These are phyloP conservation scores for Lutraria rhynchaena DNA, from an alignment of 1,140 invertebrate genomes.

Conservation along the genomic window DNA sequence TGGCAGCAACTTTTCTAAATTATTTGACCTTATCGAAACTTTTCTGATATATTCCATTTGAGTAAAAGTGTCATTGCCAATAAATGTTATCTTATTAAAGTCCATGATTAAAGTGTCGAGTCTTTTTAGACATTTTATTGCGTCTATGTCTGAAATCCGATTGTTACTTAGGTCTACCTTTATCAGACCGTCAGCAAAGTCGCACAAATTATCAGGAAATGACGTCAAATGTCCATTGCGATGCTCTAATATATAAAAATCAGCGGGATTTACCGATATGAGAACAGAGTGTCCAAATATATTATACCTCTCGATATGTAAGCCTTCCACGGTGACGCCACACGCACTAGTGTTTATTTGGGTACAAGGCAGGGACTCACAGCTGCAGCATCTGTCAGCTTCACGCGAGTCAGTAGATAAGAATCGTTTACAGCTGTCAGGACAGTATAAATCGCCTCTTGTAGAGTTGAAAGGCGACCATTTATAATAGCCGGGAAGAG, in stretches of 20 bases:
- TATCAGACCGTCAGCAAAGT: constrained; percentile 17
- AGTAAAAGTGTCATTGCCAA: constrained; percentile 19
- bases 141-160: neutral
- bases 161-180: constrained; percentile 14
- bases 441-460: constrained; percentile 14
- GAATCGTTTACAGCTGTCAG: constrained; percentile 3
- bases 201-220: constrained; percentile 35
- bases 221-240: constrained; percentile 8
- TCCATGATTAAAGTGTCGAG: constrained; percentile 19
- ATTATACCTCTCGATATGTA: constrained; percentile 13
- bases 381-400: constrained; percentile 25
- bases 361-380: constrained; percentile 2
- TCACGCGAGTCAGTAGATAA: neutral
- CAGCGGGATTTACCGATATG: neutral
- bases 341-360: neutral
- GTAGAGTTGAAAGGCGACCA: constrained; percentile 5
- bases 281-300: constrained; percentile 14
- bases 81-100: neutral
- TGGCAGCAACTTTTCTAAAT: neutral
- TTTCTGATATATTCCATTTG: constrained; percentile 21
- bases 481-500: constrained; percentile 15
- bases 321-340: neutral
- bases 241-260: constrained; percentile 3
- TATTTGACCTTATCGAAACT: neutral
- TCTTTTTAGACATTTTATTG: neutral